Base-by-base conservation (phyloP, 2,113 vertebrate species). In the Laticauda laticaudata region DNA sequence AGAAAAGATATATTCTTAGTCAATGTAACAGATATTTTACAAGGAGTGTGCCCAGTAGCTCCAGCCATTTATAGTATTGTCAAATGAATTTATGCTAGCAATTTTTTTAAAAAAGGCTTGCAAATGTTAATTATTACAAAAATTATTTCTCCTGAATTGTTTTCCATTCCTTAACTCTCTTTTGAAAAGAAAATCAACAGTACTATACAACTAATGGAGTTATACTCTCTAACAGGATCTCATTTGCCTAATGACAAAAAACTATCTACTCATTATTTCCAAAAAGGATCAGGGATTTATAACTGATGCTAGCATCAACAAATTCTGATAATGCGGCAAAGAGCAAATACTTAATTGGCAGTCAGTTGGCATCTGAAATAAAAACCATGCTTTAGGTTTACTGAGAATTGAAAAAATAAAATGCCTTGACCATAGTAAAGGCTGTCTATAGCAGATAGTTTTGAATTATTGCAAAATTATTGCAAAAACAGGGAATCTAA, bases 101-200 rank as follows among this genome's bases (percentile, higher is more conserved):
- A 90, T 87, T 61, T 61, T 57, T 23, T 96, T 86, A 51, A 94
- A 87, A 93, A 90, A 3, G 90, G 93, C 92, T 64, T 93, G 61
- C 91, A 92, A 89, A 96, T 97, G 94, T 95, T 96, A 97, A 96
- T 97, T 96, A 96, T 86, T 95, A 95, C 57, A 92, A 86, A 53
- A 93, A 91, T 93, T 96, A 86, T 96, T 89, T 75, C 91, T 96
- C 94, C 94, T 51, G 39, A 45, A 88, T 91, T 88, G 87, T 81
- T 89, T 88, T 89, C 59, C 51, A 56, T 61, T 86, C 29, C 95
- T 95, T 34, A 81, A 43, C 94, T 86, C 94, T 88, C 69, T 90
- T 14, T 0, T 93, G 94, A 92, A 96, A 95, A 95, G 91, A 86
- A 75, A 96, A 61, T 91, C 93, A 96, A 92, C 91, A 95, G 94